Evolutionary conservation across 2,888 invertebrate genomes (phyloP).

Genomic region (Aspidiotus rigidus): DNA sequence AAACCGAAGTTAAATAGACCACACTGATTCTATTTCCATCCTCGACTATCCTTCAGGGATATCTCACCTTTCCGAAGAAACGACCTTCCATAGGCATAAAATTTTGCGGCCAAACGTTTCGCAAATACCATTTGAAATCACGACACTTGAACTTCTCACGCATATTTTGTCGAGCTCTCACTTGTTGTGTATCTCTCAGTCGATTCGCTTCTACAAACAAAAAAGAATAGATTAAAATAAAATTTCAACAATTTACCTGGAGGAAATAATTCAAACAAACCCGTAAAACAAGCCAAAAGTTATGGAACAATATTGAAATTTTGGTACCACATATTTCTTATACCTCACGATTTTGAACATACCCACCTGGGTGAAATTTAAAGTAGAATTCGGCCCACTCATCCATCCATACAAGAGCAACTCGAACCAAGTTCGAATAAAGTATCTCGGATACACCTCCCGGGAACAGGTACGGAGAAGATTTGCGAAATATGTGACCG

Average conservation of each 20-base stretch:
- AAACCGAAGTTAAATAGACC: no score
- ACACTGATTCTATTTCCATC: no score
- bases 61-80: constrained; percentile 75
- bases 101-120: constrained; percentile 91
- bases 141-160: constrained; percentile 41
- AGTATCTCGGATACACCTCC: constrained; percentile 84
- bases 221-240: neutral
- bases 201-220: constrained; percentile 49
- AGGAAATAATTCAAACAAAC: no score
- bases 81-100: constrained; percentile 81
- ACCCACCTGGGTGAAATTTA: constrained; percentile 60
- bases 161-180: constrained; percentile 55
- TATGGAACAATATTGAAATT: no score
- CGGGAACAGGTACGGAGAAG: constrained; percentile 90
- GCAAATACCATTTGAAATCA: constrained; percentile 81
- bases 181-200: constrained; percentile 53
- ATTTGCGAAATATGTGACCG: constrained; percentile 83
- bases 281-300: no score
- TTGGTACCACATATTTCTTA: no score
- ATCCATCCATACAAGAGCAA: constrained; percentile 96
- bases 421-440: constrained; percentile 81
- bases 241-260: neutral
- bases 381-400: constrained; percentile 90
- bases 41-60: no score
- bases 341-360: neutral